Evolutionary conservation across 2,888 invertebrate species (phyloP), one percentile per base, ranked within the genome.

Genomic region (Malacosoma neustria): DNA sequence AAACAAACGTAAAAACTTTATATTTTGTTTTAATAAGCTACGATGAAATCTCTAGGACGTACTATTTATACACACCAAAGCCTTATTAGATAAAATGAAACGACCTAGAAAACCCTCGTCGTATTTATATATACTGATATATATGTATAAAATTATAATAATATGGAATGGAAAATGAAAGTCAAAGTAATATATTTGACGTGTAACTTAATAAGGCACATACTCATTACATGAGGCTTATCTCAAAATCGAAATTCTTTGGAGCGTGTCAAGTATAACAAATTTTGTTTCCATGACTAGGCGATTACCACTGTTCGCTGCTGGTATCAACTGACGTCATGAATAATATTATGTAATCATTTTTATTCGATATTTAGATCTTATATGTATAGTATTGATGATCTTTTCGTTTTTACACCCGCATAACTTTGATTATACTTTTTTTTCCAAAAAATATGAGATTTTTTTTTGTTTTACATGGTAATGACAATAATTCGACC

Each of bases 271-370:
- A 57, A 61, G 51, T 57, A 50, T 64, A 68, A 74, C 70, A 65
- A 72, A 75, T 70, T 68, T 66, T 60, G 55, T 53, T 48, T 50
- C 61, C 58, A 70, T 75, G 74, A 76, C 68, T 72, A 61, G 55
- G 22, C 22, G 22, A 50, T 54, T 56, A 53, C 50, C 40, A 32
- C 38, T 42, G 36, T 42, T 46, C 48, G 43, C 40, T 45, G 43
- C 49, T 55, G 59, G 61, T 51, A 39, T 44, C 47, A 57, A 42
- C 43, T 57, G 61, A 57, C 57, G 53, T 56, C 51, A 51, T 54
- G 57, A 61, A 61, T 60, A 60, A 53, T 51, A 61, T 54, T 49
- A 66, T 51, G 54, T 53, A 51, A 49, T 53, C 59, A 49, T 56
- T 61, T 70, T 65, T 58, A 56, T 61, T 43, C 41, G 40, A 51